Evolutionary conservation across 2,888 invertebrate genomes (phyloP), one percentile per base, ranked within the genome.

Genomic region (Noctua comes): DNA sequence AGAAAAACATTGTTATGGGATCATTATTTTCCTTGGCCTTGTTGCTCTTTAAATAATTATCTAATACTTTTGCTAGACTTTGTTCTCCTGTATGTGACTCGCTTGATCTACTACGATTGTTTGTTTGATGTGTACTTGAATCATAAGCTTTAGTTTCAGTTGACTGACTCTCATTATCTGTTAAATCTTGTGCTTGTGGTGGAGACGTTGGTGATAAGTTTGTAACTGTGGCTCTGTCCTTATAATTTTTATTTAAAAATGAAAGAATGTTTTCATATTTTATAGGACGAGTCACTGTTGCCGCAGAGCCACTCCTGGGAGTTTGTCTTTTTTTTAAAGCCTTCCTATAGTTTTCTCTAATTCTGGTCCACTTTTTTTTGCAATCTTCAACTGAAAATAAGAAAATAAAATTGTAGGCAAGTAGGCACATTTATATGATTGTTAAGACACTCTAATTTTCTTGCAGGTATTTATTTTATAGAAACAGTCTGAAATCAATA

Each of bases 1-100:
- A 78, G 78, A 78, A 78, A 73, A 73, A 78, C 73, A 78, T 78
- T 73, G 73, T 73, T 78, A 78, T 73, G 78, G 78, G 78, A 78
- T 78, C 73, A 78, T 78, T 78, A 78, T 73, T 78, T 70, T 79
- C 79, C 75, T 79, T 79, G 71, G 70, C 75, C 75, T 71, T 79
- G 79, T 76, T 76, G 79, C 79, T 79, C 71, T 79, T 79, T 71
- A 79, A 76, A 71, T 79, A 79, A 71, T 68, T 76, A 79, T 79
- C 75, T 76, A 76, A 79, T 79, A 79, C 68, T 79, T 79, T 79
- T 79, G 79, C 75, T 79, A 79, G 75, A 76, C 74, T 69, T 78
- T 74, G 74, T 79, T 79, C 71, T 75, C 79, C 74, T 70, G 62
- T 75, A 64, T 79, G 70, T 79, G 73, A 74, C 70, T 79, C 66